Percentiles rank a stretch among this genome's conserved stretches.
phyloP scores from a whole-genome alignment of 2,113 vertebrate genomes.

The Phrynosoma platyrhinos region DNA sequence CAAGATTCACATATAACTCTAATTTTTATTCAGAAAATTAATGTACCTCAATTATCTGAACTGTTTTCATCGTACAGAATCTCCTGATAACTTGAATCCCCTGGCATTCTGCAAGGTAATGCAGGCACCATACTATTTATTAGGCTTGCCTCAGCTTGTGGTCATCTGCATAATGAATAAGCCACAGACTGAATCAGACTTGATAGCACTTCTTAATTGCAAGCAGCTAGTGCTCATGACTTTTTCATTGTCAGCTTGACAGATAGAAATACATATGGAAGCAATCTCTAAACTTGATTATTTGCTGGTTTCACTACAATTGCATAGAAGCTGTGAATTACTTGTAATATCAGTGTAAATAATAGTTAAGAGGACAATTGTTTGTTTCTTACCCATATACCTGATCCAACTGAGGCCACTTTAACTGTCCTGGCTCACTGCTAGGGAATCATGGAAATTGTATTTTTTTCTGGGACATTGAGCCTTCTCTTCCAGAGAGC shows the following conservation, averaged over 20 bases:
- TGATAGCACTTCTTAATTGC: slow-evolving; percentile 57
- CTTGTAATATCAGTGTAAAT: slow-evolving; percentile 19
- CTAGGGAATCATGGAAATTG: too few relatives aligned
- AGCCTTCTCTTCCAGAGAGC: too few relatives aligned
- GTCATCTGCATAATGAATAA: not conserved
- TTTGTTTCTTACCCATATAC: slow-evolving; percentile 20
- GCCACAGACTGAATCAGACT: slow-evolving; percentile 42
- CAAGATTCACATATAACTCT: not conserved
- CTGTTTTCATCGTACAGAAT: not conserved
- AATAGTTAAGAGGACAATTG: slow-evolving; percentile 37
- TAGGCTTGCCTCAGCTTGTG: not conserved
- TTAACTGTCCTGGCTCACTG: too few relatives aligned
- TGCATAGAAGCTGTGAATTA: slow-evolving; percentile 31
- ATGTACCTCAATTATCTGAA: not conserved
- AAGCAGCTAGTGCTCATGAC: slow-evolving; percentile 51
- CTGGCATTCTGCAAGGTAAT: not conserved
- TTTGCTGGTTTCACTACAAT: slow-evolving; percentile 55
- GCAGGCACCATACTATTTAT: not conserved
- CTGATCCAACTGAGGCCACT: not conserved
- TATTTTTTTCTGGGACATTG: too few relatives aligned
- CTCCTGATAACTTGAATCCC: not conserved
- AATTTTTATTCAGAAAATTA: not conserved
- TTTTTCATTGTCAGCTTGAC: slow-evolving; percentile 55
- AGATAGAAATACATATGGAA: slow-evolving; percentile 61
- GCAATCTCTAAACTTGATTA: slow-evolving; percentile 43